Conservation (phyloP, 2,888 invertebrate species). For the Trisateles emortualis region DNA sequence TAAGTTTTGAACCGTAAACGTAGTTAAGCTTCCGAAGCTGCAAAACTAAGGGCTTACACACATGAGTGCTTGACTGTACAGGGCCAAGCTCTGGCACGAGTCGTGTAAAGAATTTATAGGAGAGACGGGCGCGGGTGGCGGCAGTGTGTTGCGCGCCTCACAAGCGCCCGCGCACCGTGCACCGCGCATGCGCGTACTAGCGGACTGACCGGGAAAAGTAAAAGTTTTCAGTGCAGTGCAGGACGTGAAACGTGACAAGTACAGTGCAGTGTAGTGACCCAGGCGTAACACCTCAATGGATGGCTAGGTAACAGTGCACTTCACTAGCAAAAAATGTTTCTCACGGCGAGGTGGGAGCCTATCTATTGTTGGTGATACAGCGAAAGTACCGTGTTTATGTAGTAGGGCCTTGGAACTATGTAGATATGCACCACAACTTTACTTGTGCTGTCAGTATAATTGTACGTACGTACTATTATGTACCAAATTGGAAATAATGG, state of each 20-base stretch:
- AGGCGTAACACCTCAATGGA: conserved; percentile 68
- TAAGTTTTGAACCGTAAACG: background rate
- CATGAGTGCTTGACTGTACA: conserved; percentile 72
- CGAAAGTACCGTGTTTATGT: conserved; percentile 48
- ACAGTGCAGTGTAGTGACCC: conserved; percentile 66
- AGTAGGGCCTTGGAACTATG: conserved; percentile 47
- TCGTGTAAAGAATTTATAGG: conserved; percentile 83
- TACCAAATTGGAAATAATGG: no score
- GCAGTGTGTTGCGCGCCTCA: conserved; percentile 60
- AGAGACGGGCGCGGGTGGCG: conserved; percentile 73
- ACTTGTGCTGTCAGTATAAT: conserved; percentile 14
- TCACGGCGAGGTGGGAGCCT: conserved; percentile 49
- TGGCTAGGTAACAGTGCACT: conserved; percentile 68
- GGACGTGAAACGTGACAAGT: conserved; percentile 33
- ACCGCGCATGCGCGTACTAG: conserved; percentile 21
- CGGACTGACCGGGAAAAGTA: conserved; percentile 58
- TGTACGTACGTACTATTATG: background rate
- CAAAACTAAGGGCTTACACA: conserved; percentile 59
- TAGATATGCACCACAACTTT: conserved; percentile 28
- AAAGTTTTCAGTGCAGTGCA: conserved; percentile 62
- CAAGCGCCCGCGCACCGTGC: conserved; percentile 48
- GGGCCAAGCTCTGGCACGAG: conserved; percentile 80
- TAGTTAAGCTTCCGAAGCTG: background rate
- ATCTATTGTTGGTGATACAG: conserved; percentile 41
- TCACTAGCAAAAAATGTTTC: conserved; percentile 46